These are phyloP conservation scores for Epinotia demarniana DNA, from an alignment of 2,888 invertebrate genomes.

Conservation along the genomic window DNA sequence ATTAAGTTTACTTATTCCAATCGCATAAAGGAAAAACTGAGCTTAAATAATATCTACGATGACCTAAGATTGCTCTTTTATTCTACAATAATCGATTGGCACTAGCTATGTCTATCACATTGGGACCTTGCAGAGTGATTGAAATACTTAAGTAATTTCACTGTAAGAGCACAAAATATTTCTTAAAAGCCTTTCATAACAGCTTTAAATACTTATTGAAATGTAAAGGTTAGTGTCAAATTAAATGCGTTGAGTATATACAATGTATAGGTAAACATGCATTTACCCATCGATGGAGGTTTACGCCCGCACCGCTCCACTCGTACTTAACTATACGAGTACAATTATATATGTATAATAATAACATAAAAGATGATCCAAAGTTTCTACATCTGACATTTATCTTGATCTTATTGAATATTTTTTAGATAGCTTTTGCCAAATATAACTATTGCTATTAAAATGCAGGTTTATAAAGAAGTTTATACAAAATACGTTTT, in stretches of 20 bases:
- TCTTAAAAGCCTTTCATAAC: slow-evolving; percentile 24
- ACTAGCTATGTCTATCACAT: slow-evolving; percentile 80
- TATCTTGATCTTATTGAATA: neutral
- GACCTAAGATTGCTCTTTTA: slow-evolving; percentile 45
- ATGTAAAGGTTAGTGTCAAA: neutral
- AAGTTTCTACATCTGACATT: neutral
- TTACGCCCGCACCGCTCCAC: too few relatives aligned
- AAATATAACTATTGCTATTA: neutral
- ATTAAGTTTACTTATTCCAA: slow-evolving; percentile 13
- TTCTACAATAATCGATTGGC: slow-evolving; percentile 68
- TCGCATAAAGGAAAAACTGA: slow-evolving; percentile 24
- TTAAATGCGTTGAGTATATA: neutral
- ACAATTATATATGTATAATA: neutral
- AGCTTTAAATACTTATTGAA: slow-evolving; percentile 9
- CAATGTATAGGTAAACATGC: neutral
- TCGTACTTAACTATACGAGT: too few relatives aligned
- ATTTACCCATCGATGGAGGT: neutral
- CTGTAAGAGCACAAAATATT: slow-evolving; percentile 12
- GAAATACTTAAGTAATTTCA: slow-evolving; percentile 13
- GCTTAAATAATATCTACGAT: slow-evolving; percentile 37
- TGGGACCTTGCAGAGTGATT: slow-evolving; percentile 65
- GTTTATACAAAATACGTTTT: neutral
- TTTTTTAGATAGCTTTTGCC: neutral
- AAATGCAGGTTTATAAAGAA: neutral
- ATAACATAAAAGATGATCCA: neutral